Conservation (phyloP, 2,113 vertebrate species). For the Apodemus speciosus region DNA sequence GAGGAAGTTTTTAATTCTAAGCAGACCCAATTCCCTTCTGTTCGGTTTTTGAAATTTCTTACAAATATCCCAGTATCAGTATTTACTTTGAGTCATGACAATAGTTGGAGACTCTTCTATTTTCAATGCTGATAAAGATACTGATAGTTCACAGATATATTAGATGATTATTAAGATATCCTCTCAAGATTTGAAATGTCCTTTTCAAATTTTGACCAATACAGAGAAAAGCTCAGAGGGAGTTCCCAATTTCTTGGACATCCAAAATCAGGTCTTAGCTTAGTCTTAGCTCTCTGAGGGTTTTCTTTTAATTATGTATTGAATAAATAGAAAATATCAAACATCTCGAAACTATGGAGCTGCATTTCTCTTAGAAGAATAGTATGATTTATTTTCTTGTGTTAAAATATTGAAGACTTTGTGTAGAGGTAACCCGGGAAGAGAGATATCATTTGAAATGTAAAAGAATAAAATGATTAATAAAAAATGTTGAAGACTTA, state of each 20-base stretch:
- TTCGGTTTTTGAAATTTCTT: conserved; percentile 5
- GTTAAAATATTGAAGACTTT: conserved; percentile 32
- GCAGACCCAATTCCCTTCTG: background rate
- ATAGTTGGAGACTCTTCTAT: background rate
- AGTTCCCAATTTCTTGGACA: background rate
- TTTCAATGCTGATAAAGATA: conserved; percentile 13
- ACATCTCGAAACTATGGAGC: background rate
- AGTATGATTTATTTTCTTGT: background rate
- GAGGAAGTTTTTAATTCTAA: conserved; percentile 14
- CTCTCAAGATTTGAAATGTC: conserved; percentile 45
- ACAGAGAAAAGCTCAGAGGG: conserved; percentile 37
- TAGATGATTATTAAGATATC: background rate
- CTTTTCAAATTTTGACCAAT: conserved; percentile 59
- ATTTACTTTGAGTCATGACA: conserved; percentile 49
- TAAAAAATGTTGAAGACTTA: background rate
- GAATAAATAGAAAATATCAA: conserved; percentile 8
- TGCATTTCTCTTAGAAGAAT: conserved; percentile 6
- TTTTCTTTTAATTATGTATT: conserved; percentile 4
- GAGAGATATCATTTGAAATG: too few species aligned
- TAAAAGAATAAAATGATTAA: too few species aligned
- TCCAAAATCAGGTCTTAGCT: conserved; percentile 38
- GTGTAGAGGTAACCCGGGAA: too few species aligned
- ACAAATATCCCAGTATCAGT: background rate
- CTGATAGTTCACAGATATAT: conserved; percentile 36
- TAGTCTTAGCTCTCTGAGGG: background rate